These are phyloP conservation scores for Rhea americana DNA, from an alignment of 2,113 vertebrate species.

Conservation along the genomic window DNA sequence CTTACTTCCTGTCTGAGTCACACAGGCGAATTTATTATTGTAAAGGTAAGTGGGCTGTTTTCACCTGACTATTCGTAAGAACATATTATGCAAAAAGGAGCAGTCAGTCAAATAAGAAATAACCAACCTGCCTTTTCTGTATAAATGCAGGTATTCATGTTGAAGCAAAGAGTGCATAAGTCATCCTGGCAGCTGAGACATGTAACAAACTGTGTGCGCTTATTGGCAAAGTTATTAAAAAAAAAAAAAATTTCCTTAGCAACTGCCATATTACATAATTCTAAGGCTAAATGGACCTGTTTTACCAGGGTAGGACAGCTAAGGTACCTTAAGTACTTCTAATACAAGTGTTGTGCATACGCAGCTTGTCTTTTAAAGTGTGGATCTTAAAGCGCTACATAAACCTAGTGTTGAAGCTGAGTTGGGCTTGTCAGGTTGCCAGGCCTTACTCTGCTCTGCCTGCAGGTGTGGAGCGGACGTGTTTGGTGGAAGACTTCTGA, in stretches of 20 bases:
- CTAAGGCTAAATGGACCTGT: slow-evolving; percentile 15
- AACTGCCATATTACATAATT: slow-evolving; percentile 24
- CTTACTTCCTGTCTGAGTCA: slow-evolving; percentile 25
- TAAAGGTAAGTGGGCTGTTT: slow-evolving; percentile 7
- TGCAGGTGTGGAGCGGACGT: accelerated
- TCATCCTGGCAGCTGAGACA: not conserved
- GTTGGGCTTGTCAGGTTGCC: not conserved
- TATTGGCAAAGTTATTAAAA: slow-evolving; percentile 55
- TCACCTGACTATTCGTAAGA: slow-evolving; percentile 26
- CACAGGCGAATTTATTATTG: slow-evolving; percentile 25
- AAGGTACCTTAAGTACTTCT: not conserved
- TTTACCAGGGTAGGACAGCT: not conserved
- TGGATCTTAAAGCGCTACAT: not conserved
- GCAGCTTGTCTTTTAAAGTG: not conserved
- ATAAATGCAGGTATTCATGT: slow-evolving; percentile 20
- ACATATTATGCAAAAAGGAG: not conserved
- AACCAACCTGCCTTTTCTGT: slow-evolving; percentile 24
- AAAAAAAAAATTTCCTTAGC: slow-evolving; percentile 45
- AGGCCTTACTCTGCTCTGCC: not conserved
- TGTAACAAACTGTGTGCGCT: not conserved
- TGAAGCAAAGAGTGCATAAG: not conserved
- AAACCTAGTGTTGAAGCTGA: not conserved
- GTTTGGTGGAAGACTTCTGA: not conserved
- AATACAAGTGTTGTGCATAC: not conserved
- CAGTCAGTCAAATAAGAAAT: slow-evolving; percentile 15